Percentiles rank a stretch among this genome's conserved stretches.
Conservation (phyloP, 1,140 invertebrate genomes). For the Limonius californicus region DNA sequence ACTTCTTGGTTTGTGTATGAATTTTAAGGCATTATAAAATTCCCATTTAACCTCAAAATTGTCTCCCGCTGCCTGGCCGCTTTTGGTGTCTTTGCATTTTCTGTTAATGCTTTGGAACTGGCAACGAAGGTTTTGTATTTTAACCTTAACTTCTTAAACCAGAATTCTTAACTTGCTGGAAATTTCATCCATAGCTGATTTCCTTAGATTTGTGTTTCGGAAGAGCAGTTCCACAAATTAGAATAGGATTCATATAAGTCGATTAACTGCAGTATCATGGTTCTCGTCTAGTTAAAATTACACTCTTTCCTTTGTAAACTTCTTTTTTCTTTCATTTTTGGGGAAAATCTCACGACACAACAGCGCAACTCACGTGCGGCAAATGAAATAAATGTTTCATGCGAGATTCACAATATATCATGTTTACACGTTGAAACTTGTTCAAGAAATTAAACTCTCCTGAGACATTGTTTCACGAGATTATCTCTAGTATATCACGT, state of each 20-base stretch:
- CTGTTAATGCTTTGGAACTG: conserved; percentile 2
- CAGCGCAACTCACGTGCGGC: conserved; percentile 7
- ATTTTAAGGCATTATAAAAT: conserved; percentile 11
- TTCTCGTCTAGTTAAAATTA: too few relatives aligned
- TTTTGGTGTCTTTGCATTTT: neutral
- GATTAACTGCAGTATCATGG: too few relatives aligned
- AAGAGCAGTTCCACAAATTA: conserved; percentile 13
- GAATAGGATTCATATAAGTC: conserved; percentile 7
- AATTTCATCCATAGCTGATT: conserved; percentile 5
- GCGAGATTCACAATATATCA: neutral
- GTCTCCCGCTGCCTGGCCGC: neutral
- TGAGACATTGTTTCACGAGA: too few relatives aligned
- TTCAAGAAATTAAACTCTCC: too few relatives aligned
- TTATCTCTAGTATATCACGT: too few relatives aligned
- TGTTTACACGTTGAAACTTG: conserved; percentile 12
- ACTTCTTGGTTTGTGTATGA: neutral
- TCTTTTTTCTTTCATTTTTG: too few relatives aligned
- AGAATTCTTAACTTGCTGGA: neutral
- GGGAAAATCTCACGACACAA: neutral
- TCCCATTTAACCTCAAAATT: conserved; percentile 12
- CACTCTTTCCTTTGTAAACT: too few relatives aligned
- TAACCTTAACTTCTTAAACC: neutral
- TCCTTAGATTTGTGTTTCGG: neutral
- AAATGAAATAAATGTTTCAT: neutral
- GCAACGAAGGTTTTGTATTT: too few relatives aligned